Base-by-base conservation (phyloP, 2,113 vertebrate genomes). In the Andinoacara biseriatus region DNA sequence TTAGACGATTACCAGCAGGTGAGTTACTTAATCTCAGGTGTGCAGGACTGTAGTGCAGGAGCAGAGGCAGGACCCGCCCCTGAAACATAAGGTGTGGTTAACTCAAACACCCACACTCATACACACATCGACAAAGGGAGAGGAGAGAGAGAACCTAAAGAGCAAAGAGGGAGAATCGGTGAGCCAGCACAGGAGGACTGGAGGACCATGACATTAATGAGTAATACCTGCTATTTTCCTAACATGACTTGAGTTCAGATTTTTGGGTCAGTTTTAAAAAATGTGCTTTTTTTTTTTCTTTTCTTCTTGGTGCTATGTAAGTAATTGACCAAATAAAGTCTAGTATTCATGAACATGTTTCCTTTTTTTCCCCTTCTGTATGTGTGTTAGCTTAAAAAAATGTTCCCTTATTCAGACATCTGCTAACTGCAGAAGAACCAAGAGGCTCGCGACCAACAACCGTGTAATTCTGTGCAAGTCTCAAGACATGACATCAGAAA, bases 381-480 rank as follows among this genome's bases (percentile, higher is more conserved):
- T 58, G 58, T 62, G 13, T 26, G 38, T 88, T 58, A 76, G 63
- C 60, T 33, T 33, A 52, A 65, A 33, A 38, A 81, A 26, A n/a
- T 29, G 80, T 31, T n/a, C 1, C 31, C 76, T 85, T 52, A 56
- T 60, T 75, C 35, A 76, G 82, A 85, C 59, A 57, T 80, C 79
- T 84, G 74, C 74, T 7, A 5, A 76, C 56, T 77, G 65, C 75
- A 62, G 74, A 58, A 0, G 31, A 84, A 54, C 65, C 78, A 80
- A 18, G 17, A 85, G 17, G 74, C 60, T 74, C 7, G 0, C 46
- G 2, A 76, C 49, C 61, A 59, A 38, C 22, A 15, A 22, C 38
- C 35, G 2, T 82, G 63, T 80, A 77, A 92, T 74, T 90, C 58
- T 17, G 56, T 86, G 54, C 52, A 58, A 33, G 75, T 72, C 72